Conservation (phyloP, 37 sponge, comb jelly and placozoan species). For the Bolinopsis microptera region DNA sequence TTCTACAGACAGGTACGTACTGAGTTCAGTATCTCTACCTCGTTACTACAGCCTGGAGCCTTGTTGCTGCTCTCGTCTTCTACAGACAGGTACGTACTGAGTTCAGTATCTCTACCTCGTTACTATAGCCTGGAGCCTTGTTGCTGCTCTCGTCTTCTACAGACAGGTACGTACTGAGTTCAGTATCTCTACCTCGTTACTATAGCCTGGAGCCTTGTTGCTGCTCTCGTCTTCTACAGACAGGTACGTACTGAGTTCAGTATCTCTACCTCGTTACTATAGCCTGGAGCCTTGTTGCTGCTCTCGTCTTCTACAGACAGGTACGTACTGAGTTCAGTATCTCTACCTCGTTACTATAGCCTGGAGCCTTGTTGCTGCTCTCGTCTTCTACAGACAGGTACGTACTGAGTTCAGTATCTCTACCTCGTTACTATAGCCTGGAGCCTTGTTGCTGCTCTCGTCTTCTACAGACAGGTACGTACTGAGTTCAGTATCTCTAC, state of each 20-base stretch:
- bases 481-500: too few species aligned
- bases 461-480: constrained; percentile 25
- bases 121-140: background rate
- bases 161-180: too few species aligned
- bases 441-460: constrained; percentile 11
- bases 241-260: background rate
- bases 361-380: background rate
- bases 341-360: too few species aligned
- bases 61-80: background rate
- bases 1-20: background rate
- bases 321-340: too few species aligned
- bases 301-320: background rate
- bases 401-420: background rate
- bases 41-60: too few species aligned
- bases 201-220: background rate
- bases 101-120: too few species aligned
- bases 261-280: background rate
- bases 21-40: too few species aligned
- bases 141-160: background rate
- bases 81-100: background rate
- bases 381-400: background rate
- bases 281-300: background rate
- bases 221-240: background rate
- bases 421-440: constrained; percentile 8
- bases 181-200: too few species aligned